Conservation (phyloP, 2,888 invertebrate genomes). For the Heliconius ismenius region DNA sequence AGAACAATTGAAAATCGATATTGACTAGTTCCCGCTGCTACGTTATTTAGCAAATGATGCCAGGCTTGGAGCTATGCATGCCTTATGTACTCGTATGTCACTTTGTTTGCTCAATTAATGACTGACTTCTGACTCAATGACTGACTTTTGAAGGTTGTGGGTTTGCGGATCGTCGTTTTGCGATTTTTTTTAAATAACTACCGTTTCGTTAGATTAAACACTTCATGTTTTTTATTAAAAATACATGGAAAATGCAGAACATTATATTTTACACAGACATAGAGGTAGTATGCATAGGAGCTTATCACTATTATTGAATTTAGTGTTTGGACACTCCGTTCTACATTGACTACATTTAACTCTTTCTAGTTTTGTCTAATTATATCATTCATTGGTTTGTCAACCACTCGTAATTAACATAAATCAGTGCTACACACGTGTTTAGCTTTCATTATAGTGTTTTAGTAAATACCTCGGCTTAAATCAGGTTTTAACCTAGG, state of each 20-base stretch:
- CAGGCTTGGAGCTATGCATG: neutral
- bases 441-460: neutral
- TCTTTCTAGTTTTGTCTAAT: too few relatives aligned
- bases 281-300: too few relatives aligned
- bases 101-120: neutral
- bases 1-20: conserved; percentile 41
- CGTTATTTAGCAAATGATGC: neutral
- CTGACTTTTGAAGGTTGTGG: neutral
- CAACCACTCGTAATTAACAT: neutral
- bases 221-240: too few relatives aligned
- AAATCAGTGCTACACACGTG: neutral
- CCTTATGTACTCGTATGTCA: neutral
- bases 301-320: neutral
- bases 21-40: conserved; percentile 2
- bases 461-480: neutral
- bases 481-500: neutral
- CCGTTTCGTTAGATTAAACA: too few relatives aligned
- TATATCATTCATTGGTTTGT: neutral
- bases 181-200: too few relatives aligned
- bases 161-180: neutral
- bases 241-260: too few relatives aligned
- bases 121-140: too few relatives aligned
- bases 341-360: too few relatives aligned
- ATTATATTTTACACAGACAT: too few relatives aligned
- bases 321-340: neutral